Percentiles rank a stretch among this genome's conserved stretches.
phyloP scores from a whole-genome alignment of 2,797 vertebrate genomes.

The Sebastes diploproa region DNA sequence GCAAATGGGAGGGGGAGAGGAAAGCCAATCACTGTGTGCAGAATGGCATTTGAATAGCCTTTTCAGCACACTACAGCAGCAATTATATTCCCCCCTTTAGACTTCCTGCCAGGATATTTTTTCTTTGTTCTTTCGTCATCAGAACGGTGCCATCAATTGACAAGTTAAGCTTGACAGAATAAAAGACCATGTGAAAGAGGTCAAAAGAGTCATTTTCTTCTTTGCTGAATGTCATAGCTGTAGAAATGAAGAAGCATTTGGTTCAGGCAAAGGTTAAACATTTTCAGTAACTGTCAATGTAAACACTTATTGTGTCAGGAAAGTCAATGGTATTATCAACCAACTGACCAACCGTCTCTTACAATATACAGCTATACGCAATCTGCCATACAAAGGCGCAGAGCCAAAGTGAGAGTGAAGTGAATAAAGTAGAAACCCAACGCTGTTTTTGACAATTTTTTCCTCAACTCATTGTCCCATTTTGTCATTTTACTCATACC shows the following conservation, averaged over 20 bases:
- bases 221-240: constrained; percentile 33
- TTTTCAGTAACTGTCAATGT: constrained; percentile 23
- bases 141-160: constrained; percentile 74
- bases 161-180: constrained; percentile 69
- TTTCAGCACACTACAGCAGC: constrained; percentile 77
- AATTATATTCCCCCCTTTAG: constrained; percentile 77
- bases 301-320: constrained; percentile 8
- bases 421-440: not conserved
- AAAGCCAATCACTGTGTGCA: constrained; percentile 76
- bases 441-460: not conserved
- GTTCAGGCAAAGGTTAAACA: constrained; percentile 28
- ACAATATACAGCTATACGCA: not conserved
- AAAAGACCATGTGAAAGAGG: constrained; percentile 63
- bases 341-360: not conserved
- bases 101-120: constrained; percentile 78
- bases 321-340: not conserved
- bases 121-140: constrained; percentile 70
- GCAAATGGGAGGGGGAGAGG: constrained; percentile 66
- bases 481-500: not conserved
- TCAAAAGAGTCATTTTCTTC: constrained; percentile 49
- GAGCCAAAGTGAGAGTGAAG: not conserved
- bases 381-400: not conserved
- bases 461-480: too few species aligned
- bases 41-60: constrained; percentile 84
- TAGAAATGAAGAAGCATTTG: constrained; percentile 15